phyloP scores from a whole-genome alignment of 1,140 invertebrate genomes.

The Papilio machaon region DNA sequence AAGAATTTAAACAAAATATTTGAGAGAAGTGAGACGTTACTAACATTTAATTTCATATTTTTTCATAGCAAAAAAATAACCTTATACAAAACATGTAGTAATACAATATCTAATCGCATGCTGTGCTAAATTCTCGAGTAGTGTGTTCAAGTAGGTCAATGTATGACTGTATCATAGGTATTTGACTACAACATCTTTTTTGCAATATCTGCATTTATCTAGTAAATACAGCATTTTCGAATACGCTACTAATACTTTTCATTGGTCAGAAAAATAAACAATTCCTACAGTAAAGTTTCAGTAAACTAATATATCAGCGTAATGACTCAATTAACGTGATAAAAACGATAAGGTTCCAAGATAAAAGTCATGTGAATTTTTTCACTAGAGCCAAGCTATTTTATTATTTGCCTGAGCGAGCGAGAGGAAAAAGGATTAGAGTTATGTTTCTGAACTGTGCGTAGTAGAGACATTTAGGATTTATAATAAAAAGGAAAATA shows the following conservation, averaged over 20 bases:
- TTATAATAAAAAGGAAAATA: no score
- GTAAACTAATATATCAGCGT: neutral
- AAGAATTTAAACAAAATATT: neutral
- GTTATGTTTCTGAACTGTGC: no score
- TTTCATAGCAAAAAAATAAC: neutral
- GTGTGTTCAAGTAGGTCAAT: slow-evolving; percentile 25
- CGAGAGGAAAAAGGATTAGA: no score
- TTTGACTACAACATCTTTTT: slow-evolving; percentile 12
- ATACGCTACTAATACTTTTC: neutral
- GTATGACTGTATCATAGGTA: slow-evolving; percentile 27
- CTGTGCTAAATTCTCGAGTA: slow-evolving; percentile 25
- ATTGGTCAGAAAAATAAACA: neutral
- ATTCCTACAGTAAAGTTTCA: neutral
- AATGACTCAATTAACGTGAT: neutral
- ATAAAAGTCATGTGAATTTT: neutral
- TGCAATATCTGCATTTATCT: slow-evolving; percentile 23
- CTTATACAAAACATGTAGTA: neutral
- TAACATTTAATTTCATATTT: neutral
- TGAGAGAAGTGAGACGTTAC: neutral
- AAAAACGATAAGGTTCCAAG: neutral
- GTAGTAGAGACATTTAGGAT: no score
- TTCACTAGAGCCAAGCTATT: neutral
- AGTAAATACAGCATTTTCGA: neutral
- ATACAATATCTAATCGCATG: slow-evolving; percentile 30
- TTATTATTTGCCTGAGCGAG: neutral